Conservation (phyloP, 2,113 vertebrate species). For the Protobothrops mucrosquamatus region DNA sequence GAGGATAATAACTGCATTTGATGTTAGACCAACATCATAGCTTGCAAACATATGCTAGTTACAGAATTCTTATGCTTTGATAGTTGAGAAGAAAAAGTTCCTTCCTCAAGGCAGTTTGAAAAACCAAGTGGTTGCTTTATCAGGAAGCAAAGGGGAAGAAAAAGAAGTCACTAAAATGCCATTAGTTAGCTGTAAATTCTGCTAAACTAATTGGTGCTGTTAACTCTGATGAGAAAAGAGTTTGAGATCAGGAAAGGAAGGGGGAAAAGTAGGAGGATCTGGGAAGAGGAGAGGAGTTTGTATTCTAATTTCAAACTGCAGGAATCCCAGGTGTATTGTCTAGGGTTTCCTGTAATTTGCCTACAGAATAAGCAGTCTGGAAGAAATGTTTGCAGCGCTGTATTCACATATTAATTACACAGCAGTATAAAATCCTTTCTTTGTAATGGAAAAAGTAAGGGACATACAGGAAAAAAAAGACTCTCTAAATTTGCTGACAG, state of each 20-base stretch:
- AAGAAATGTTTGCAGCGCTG: conserved; percentile 68
- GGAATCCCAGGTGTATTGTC: conserved; percentile 76
- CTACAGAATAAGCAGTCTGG: conserved; percentile 75
- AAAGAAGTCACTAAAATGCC: background rate
- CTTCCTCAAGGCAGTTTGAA: background rate
- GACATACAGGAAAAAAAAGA: conserved; percentile 68
- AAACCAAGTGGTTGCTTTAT: background rate
- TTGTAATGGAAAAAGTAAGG: conserved; percentile 68
- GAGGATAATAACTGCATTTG: background rate
- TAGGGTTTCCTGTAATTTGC: conserved; percentile 78
- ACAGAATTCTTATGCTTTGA: background rate
- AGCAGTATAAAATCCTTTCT: conserved; percentile 76
- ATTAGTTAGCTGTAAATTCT: background rate
- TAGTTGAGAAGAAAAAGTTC: background rate
- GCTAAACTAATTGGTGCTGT: background rate
- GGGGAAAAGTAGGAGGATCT: conserved; percentile 65
- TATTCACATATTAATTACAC: conserved; percentile 77
- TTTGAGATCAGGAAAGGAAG: conserved; percentile 56
- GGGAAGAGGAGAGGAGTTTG: conserved; percentile 54
- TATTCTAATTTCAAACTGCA: conserved; percentile 76
- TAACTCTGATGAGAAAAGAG: conserved; percentile 34
- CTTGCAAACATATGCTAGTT: background rate
- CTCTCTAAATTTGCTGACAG: conserved; percentile 8
- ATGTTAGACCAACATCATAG: background rate
- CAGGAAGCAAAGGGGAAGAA: background rate